Evolutionary conservation across 1,140 invertebrate species (phyloP).

Genomic region (Macrobrachium rosenbergii): DNA sequence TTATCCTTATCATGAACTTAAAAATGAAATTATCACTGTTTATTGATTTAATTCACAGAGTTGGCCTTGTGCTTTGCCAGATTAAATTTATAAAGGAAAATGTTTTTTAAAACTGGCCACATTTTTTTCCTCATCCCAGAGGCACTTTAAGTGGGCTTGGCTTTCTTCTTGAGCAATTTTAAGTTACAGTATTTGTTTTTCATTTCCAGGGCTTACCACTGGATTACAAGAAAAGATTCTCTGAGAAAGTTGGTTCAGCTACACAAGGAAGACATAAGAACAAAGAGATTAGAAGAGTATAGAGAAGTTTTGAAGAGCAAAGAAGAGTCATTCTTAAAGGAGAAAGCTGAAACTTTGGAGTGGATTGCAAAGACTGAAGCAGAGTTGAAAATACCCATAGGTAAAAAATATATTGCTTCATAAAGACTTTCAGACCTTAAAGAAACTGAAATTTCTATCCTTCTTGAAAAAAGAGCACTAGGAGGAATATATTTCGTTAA

Average conservation of each 20-base stretch:
- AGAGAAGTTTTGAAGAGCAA: conserved; percentile 76
- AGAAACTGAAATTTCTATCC: too few species aligned
- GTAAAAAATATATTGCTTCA: too few species aligned
- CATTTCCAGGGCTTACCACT: conserved; percentile 10
- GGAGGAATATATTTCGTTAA: too few species aligned
- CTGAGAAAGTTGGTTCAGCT: conserved; percentile 25
- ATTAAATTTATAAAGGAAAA: neutral
- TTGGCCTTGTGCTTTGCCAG: too few species aligned
- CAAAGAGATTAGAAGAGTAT: conserved; percentile 77
- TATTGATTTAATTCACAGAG: too few species aligned
- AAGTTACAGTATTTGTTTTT: neutral
- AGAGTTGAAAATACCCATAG: conserved; percentile 74
- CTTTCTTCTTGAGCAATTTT: neutral
- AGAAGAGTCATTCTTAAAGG: conserved; percentile 78
- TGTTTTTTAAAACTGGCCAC: neutral
- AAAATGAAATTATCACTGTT: too few species aligned
- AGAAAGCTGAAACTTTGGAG: conserved; percentile 75
- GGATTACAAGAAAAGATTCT: conserved; percentile 32
- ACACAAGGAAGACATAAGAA: conserved; percentile 64
- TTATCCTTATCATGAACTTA: too few species aligned
- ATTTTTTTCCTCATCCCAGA: too few species aligned
- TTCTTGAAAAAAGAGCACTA: too few species aligned
- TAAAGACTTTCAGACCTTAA: too few species aligned
- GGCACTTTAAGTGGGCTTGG: neutral
- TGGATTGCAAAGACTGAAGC: conserved; percentile 81